These are phyloP conservation scores for Whitmania pigra DNA, from an alignment of 1,140 invertebrate species.

Conservation along the genomic window DNA sequence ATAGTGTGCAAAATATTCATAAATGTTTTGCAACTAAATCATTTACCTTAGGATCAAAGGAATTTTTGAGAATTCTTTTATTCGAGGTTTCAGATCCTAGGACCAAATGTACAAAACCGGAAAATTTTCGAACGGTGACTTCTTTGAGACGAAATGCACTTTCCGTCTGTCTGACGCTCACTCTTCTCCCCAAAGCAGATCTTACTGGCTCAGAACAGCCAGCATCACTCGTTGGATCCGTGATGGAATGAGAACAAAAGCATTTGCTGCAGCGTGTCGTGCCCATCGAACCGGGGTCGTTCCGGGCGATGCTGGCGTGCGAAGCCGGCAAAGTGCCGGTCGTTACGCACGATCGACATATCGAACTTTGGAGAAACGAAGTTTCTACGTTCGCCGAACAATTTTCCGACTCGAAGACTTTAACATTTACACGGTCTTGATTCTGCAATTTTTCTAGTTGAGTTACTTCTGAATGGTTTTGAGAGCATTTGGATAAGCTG, in stretches of 20 bases:
- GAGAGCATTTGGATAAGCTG: too few species aligned
- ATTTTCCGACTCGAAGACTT: too few species aligned
- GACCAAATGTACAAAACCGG: conserved; percentile 39
- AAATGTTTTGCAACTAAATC: not conserved
- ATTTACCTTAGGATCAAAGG: conserved; percentile 38
- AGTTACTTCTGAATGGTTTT: too few species aligned
- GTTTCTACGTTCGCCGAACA: too few species aligned
- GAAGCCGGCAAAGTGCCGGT: not conserved
- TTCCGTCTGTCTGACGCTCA: conserved; percentile 37
- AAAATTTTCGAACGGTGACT: conserved; percentile 40
- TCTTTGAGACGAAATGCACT: conserved; percentile 40
- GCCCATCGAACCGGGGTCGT: not conserved
- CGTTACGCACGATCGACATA: not conserved
- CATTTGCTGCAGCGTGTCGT: not conserved
- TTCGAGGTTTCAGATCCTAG: conserved; percentile 34
- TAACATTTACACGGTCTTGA: too few species aligned
- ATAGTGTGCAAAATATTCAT: not conserved
- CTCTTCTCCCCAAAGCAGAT: conserved; percentile 25
- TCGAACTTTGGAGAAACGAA: too few species aligned
- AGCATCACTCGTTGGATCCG: not conserved
- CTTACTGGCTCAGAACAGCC: too few species aligned
- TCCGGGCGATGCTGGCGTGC: not conserved
- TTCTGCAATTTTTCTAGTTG: too few species aligned
- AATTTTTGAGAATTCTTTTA: conserved; percentile 32
- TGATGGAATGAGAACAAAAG: not conserved